phyloP scores from a whole-genome alignment of 2,888 invertebrate genomes.

The Morinoia aosen region DNA sequence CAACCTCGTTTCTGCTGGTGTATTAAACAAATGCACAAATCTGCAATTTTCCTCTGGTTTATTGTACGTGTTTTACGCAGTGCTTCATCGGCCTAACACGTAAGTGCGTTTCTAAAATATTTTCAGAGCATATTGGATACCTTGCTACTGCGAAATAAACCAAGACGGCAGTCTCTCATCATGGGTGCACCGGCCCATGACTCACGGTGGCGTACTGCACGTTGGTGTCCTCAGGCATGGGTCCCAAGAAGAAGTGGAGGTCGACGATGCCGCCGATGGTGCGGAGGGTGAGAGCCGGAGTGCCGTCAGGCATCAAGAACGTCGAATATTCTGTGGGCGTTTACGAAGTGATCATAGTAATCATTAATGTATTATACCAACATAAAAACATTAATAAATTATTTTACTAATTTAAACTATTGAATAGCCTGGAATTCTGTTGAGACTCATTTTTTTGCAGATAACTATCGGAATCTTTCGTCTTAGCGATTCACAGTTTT shows the following conservation, averaged over 20 bases:
- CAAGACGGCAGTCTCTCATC: background rate
- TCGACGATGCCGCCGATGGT: constrained; percentile 86
- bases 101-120: background rate
- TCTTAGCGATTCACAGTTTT: no score
- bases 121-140: no score
- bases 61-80: background rate
- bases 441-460: no score
- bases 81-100: background rate
- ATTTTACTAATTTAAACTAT: no score
- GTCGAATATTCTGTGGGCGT: constrained; percentile 56
- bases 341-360: background rate
- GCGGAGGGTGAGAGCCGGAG: constrained; percentile 85
- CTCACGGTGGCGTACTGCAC: constrained; percentile 64
- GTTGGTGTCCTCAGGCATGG: constrained; percentile 76
- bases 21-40: background rate
- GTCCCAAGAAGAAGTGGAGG: constrained; percentile 84
- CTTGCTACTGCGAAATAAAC: background rate
- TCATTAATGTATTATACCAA: background rate
- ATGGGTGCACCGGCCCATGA: background rate
- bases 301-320: constrained; percentile 55
- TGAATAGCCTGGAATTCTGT: no score
- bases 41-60: background rate
- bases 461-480: no score
- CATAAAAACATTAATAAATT: no score
- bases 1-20: background rate